These are phyloP conservation scores for Catamblyrhynchus diadema DNA, from an alignment of 2,797 vertebrate species.

Conservation along the genomic window DNA sequence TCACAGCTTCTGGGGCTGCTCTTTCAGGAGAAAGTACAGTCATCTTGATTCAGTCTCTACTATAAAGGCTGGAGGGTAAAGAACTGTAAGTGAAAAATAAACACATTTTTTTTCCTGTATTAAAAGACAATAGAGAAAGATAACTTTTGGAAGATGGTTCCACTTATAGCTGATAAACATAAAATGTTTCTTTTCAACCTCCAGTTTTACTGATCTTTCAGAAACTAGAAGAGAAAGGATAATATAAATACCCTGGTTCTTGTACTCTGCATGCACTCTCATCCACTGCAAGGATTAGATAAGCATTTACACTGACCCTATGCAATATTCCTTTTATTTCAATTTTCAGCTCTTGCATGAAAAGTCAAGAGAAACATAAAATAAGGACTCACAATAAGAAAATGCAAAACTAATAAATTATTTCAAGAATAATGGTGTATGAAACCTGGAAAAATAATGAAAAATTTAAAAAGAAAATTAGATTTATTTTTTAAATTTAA, in stretches of 20 bases:
- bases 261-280: neutral
- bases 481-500: neutral
- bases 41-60: neutral
- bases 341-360: neutral
- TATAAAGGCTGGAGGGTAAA: neutral
- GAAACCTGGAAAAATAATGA: neutral
- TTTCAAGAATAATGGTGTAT: neutral
- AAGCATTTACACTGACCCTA: neutral
- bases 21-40: neutral
- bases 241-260: neutral
- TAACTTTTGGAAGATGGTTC: neutral
- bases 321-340: neutral
- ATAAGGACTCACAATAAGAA: neutral
- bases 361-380: neutral
- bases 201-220: neutral
- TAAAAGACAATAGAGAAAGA: neutral
- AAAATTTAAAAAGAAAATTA: neutral
- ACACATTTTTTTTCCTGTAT: neutral
- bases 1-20: neutral
- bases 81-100: neutral
- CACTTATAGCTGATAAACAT: neutral
- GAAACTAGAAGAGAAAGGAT: neutral
- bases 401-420: neutral
- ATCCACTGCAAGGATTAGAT: neutral
- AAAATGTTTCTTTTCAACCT: neutral